Percentiles rank a stretch among this genome's conserved stretches.
Evolutionary conservation across 2,113 vertebrate species (phyloP).

Genomic region (Synchiropus splendidus): DNA sequence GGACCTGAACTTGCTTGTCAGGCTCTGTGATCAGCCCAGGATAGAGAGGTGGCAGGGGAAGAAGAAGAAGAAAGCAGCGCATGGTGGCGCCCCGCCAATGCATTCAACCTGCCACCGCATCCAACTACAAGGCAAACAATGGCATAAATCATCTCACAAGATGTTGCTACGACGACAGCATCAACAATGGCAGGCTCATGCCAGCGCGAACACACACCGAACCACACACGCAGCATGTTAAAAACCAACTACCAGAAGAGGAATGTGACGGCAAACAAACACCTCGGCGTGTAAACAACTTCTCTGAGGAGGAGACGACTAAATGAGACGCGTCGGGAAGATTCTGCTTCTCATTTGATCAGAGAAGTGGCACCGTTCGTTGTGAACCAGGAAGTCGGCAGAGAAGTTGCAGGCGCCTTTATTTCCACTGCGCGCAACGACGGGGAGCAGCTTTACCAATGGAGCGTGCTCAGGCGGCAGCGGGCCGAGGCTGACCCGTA

Average conservation of each 20-base stretch:
- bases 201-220: slow-evolving; percentile 30
- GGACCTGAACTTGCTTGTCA: slow-evolving; percentile 64
- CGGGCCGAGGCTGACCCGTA: slow-evolving; percentile 57
- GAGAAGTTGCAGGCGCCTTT: slow-evolving; percentile 53
- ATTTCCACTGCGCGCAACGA: slow-evolving; percentile 60
- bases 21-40: slow-evolving; percentile 60
- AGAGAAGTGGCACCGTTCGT: no score
- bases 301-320: slow-evolving; percentile 19
- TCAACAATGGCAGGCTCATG: slow-evolving; percentile 47
- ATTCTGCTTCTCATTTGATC: no score
- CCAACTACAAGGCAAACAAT: slow-evolving; percentile 65
- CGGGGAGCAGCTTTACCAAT: slow-evolving; percentile 71
- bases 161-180: slow-evolving; percentile 54
- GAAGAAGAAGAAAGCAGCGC: slow-evolving; percentile 58
- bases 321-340: no score
- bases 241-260: slow-evolving; percentile 42
- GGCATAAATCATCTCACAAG: slow-evolving; percentile 61
- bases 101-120: slow-evolving; percentile 61
- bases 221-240: slow-evolving; percentile 38
- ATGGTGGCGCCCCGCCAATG: slow-evolving; percentile 58
- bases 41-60: slow-evolving; percentile 58
- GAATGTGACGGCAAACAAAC: slow-evolving; percentile 55
- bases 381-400: background rate
- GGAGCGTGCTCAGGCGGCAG: slow-evolving; percentile 65
- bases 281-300: slow-evolving; percentile 52